phyloP scores from a whole-genome alignment of 2,888 invertebrate species.

The Caenorhabditis angaria region DNA sequence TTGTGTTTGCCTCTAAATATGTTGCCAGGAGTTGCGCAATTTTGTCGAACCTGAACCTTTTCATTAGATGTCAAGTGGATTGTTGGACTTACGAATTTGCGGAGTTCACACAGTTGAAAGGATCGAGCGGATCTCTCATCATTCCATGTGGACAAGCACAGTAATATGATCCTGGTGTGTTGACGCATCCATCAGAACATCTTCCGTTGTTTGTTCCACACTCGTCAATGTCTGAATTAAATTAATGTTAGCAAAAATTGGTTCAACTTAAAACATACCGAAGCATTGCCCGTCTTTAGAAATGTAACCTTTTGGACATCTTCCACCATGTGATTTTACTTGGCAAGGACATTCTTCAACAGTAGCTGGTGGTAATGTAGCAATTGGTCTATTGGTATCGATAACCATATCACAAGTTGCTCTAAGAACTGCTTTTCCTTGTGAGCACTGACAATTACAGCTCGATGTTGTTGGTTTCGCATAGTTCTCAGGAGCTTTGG shows the following conservation, averaged over 20 bases:
- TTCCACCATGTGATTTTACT: slow-evolving; percentile 54
- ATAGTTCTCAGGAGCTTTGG: slow-evolving; percentile 55
- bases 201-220: slow-evolving; percentile 66
- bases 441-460: slow-evolving; percentile 63
- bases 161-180: slow-evolving; percentile 70
- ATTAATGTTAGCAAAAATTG: background rate
- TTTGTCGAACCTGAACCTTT: slow-evolving; percentile 56
- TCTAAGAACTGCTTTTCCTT: slow-evolving; percentile 59
- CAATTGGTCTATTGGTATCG: slow-evolving; percentile 53
- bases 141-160: slow-evolving; percentile 71
- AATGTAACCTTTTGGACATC: slow-evolving; percentile 59
- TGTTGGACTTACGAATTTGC: slow-evolving; percentile 47
- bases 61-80: background rate
- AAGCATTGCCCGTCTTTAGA: slow-evolving; percentile 54
- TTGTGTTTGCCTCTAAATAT: slow-evolving; percentile 63
- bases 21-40: slow-evolving; percentile 62
- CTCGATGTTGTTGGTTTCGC: slow-evolving; percentile 30
- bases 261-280: slow-evolving; percentile 36
- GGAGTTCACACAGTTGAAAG: slow-evolving; percentile 57
- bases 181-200: slow-evolving; percentile 70
- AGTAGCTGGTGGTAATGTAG: slow-evolving; percentile 64
- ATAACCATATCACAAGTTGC: slow-evolving; percentile 58
- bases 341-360: slow-evolving; percentile 62
- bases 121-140: slow-evolving; percentile 65
- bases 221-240: slow-evolving; percentile 67